A percentile compares a stretch with the other conserved stretches of the same genome.
phyloP scores from a whole-genome alignment of 2,888 invertebrate genomes.

The Bombylius major region DNA sequence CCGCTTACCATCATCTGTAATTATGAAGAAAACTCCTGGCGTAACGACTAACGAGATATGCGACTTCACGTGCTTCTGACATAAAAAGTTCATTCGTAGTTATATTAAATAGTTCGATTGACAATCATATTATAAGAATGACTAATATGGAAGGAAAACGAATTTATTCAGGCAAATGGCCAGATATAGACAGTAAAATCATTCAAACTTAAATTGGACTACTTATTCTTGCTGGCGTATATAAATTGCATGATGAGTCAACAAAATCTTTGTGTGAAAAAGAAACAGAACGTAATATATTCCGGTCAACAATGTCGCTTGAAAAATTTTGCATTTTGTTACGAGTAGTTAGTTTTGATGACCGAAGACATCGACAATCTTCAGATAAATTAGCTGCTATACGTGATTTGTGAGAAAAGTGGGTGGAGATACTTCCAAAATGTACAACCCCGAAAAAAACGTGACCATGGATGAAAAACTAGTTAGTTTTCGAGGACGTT shows the following conservation, averaged over 20 bases:
- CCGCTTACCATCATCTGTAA: no score
- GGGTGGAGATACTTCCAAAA: neutral
- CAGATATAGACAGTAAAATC: no score
- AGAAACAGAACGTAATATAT: neutral
- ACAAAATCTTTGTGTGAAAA: neutral
- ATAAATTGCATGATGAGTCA: neutral
- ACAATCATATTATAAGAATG: no score
- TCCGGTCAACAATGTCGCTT: neutral
- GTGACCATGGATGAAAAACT: constrained; percentile 6
- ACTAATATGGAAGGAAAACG: no score
- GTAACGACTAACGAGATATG: no score
- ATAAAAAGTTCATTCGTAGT: no score
- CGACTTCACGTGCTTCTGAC: no score
- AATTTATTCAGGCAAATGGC: no score
- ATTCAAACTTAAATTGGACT: neutral
- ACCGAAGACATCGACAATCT: neutral
- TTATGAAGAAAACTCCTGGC: no score
- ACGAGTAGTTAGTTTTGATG: neutral
- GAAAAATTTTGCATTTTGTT: neutral
- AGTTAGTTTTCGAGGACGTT: constrained; percentile 2
- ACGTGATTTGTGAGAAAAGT: neutral
- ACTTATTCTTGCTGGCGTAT: neutral
- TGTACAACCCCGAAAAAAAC: constrained; percentile 2
- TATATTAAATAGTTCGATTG: no score
- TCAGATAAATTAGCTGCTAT: neutral